Base-by-base conservation (phyloP, 2,797 vertebrate genomes). In the Acomys russatus region DNA sequence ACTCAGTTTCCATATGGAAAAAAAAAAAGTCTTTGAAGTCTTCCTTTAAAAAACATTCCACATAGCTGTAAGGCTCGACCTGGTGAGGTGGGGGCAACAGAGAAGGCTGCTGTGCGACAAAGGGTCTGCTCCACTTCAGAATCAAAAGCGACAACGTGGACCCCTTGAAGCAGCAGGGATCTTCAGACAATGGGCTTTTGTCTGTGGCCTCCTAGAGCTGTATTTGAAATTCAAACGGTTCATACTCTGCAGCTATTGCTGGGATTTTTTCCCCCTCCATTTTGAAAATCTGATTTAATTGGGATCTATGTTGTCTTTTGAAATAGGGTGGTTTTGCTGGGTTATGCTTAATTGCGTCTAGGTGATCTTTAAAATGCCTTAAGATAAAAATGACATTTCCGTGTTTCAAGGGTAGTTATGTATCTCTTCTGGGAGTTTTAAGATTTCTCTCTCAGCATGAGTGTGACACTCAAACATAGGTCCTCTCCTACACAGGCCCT, bases 101-200 rank as follows among this genome's bases (percentile, higher is more conserved):
- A 5, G 59, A 54, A 51, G 20, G 51, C 12, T 77, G 18, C 33
- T 51, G 20, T 33, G 28, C 9, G n/a, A 94, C 91, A 89, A 56
- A 87, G n/a, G 64, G 63, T 86, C 84, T 61, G 77, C 77, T 82
- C 71, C 71, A 64, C 61, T 90, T 88, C 25, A 77, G 74, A 74
- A 93, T 77, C 61, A 56, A 78, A 88, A 93, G 79, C 44, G 44
- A 94, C n/a, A 49, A 51, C 3, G 22, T 51, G 51, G 76, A 84
- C 25, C 80, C 86, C 80, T 33, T 7, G 2, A 56, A 78, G 90
- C 66, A 79, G 49, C 35, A n/a, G n/a, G 56, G 49, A 59, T 74
- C 66, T 49, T 59, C 44, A 83, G 88, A 96, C 96, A 95, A 95
- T 23, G 56, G 87, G 82, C 95, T 92, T 93, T 88, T 93, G 94